phyloP scores from a whole-genome alignment of 1,140 invertebrate genomes.

The Leptopilina clavipes region DNA sequence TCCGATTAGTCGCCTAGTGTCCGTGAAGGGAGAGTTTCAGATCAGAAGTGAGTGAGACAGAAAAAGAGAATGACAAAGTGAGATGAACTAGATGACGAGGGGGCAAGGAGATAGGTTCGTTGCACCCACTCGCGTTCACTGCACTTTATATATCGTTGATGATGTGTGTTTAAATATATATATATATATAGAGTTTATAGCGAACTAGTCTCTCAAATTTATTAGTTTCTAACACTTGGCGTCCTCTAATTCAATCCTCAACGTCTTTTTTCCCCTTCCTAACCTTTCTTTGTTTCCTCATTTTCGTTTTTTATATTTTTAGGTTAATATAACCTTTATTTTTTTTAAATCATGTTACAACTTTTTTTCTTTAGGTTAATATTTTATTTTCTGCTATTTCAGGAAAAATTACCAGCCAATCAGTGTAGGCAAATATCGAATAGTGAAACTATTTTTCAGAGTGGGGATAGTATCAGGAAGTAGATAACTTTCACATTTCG shows the following conservation, averaged over 20 bases:
- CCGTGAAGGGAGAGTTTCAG: constrained; percentile 42
- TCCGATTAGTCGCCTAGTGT: constrained; percentile 38
- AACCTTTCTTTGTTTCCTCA: background rate
- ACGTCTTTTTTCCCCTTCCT: background rate
- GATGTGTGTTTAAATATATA: constrained; percentile 59
- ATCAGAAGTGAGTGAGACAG: constrained; percentile 44
- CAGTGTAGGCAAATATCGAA: too few relatives aligned
- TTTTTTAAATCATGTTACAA: too few relatives aligned
- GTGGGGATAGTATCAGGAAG: too few relatives aligned
- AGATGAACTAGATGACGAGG: constrained; percentile 41
- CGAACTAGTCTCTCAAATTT: constrained; percentile 48
- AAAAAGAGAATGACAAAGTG: constrained; percentile 40
- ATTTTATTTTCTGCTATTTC: too few relatives aligned
- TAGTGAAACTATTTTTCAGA: too few relatives aligned
- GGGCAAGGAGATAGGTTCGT: constrained; percentile 63
- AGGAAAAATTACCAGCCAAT: too few relatives aligned
- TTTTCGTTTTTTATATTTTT: too few relatives aligned
- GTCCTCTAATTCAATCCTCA: background rate
- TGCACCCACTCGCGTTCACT: constrained; percentile 69
- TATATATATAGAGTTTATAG: constrained; percentile 60
- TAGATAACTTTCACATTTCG: too few relatives aligned
- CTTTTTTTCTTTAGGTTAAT: too few relatives aligned
- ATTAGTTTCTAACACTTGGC: constrained; percentile 1
- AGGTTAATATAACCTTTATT: too few relatives aligned
- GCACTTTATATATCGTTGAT: constrained; percentile 59